These are phyloP conservation scores for Champsocephalus esox DNA, from an alignment of 2,797 vertebrate genomes.

Conservation along the genomic window DNA sequence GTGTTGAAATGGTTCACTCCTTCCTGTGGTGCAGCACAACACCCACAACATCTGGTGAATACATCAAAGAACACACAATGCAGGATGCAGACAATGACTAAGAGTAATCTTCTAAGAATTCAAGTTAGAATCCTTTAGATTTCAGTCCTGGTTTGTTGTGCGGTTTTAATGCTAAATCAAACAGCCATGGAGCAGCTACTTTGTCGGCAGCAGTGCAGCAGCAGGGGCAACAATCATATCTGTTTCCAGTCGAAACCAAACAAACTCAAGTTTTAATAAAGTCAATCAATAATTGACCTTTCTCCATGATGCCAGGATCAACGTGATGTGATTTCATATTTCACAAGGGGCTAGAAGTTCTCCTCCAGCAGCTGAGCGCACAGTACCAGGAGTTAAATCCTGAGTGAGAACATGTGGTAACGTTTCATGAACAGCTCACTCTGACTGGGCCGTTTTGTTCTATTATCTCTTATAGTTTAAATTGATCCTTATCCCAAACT, in stretches of 20 bases:
- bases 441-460: neutral
- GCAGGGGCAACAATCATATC: neutral
- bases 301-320: neutral
- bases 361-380: neutral
- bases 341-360: neutral
- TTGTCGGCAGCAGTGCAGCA: neutral
- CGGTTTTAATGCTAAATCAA: neutral
- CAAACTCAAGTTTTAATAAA: neutral
- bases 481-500: too few relatives aligned
- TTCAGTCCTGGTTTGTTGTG: conserved; percentile 4
- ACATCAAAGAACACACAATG: conserved; percentile 13
- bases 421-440: neutral
- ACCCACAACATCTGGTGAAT: conserved; percentile 26
- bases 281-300: neutral
- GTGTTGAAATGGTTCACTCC: conserved; percentile 34
- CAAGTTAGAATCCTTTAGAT: conserved; percentile 12
- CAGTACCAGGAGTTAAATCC: neutral
- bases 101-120: neutral
- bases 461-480: neutral
- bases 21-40: conserved; percentile 3
- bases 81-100: conserved; percentile 17
- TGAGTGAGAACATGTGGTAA: neutral
- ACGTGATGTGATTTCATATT: conserved; percentile 2
- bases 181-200: conserved; percentile 1
- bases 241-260: neutral